Evolutionary conservation across 2,888 invertebrate genomes (phyloP), one percentile per base, ranked within the genome.

Genomic region (Amphipyra tragopoginis): DNA sequence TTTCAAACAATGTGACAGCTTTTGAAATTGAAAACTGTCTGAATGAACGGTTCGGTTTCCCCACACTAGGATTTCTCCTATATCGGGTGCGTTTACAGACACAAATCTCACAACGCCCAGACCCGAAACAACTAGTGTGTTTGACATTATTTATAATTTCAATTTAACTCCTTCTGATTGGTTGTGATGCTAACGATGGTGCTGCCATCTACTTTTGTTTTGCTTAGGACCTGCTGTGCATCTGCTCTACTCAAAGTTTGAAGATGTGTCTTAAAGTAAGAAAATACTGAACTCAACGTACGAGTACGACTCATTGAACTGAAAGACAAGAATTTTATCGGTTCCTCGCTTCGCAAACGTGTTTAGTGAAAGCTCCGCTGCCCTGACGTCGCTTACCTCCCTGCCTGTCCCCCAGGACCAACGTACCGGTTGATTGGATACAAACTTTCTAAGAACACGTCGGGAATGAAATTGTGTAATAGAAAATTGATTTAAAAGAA

Each of bases 401-500:
- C 29, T 45, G 50, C 13, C 26, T 13, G 54, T 38, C 54, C 29
- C 44, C 11, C 11, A 38, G 44, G 54, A 13, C 44, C 39, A 5
- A 26, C 15, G 6, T 38, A 53, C 53, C 36, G 44, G 44, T 53
- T 53, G 53, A 53, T 54, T 45, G 54, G 45, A 45, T 54, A 39
- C 44, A 45, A 54, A 54, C 26, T 54, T 54, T 21, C 38, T 29
- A 54, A 54, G 54, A 54, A 54, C 45, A 45, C 14, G 54, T 45
- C 54, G 38, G 6, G 13, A 39, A 38, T 39, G 26, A 54, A 54
- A 54, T 54, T 29, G 26, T 54, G 14, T 45, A 44, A 44, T 13
- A 54, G 9, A 36, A 36, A 38, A 45, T 54, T 29, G 26, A 45
- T 13, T 54, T 54, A 38, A 5, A 21, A 42, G 15, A 54, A 54